phyloP scores from a whole-genome alignment of 2,113 vertebrate genomes.

The Cathartes aura region DNA sequence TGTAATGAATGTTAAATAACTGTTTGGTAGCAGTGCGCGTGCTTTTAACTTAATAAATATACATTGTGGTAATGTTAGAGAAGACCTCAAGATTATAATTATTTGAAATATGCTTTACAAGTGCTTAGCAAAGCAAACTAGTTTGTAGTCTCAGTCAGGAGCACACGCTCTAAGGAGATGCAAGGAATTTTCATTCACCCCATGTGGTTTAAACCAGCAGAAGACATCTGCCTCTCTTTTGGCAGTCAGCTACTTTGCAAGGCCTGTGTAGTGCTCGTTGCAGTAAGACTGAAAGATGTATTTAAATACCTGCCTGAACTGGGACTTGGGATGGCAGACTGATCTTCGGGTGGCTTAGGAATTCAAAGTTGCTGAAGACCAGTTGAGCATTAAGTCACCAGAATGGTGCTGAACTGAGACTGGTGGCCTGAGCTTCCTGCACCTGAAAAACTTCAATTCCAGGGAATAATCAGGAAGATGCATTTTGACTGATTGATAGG shows the following conservation, averaged over 20 bases:
- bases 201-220: neutral
- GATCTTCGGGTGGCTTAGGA: neutral
- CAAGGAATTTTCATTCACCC: neutral
- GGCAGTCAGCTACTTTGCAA: neutral
- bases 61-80: conserved; percentile 38
- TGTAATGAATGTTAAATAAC: conserved; percentile 44
- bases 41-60: conserved; percentile 61
- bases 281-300: neutral
- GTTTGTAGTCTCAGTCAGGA: neutral
- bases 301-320: neutral
- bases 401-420: neutral
- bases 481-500: neutral
- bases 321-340: neutral
- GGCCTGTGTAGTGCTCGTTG: neutral
- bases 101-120: conserved; percentile 36
- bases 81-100: conserved; percentile 52
- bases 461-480: neutral
- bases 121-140: conserved; percentile 19
- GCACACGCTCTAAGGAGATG: neutral
- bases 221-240: neutral
- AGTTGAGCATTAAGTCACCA: neutral
- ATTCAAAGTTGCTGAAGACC: neutral
- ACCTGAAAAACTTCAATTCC: neutral
- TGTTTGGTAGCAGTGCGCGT: neutral
- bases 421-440: neutral